Evolutionary conservation across 2,797 vertebrate genomes (phyloP).

Genomic region (Smutsia gigantea): DNA sequence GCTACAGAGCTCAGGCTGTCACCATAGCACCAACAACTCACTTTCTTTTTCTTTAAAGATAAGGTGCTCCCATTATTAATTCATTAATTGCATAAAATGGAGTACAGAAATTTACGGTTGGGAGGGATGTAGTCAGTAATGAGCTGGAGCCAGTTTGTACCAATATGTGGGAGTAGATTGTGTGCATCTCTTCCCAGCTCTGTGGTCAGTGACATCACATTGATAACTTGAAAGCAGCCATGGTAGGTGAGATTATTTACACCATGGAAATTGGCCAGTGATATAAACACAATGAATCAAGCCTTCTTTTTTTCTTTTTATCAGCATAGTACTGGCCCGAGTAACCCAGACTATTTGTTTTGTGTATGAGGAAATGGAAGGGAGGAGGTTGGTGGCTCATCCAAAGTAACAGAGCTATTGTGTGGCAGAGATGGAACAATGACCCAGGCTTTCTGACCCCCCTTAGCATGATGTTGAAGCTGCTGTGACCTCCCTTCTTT

Average conservation of each 20-base stretch:
- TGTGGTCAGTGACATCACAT: not conserved
- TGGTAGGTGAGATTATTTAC: not conserved
- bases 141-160: not conserved
- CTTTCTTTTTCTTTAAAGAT: constrained; percentile 1
- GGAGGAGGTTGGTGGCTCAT: not conserved
- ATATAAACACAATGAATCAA: not conserved
- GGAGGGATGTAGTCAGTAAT: not conserved
- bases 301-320: not conserved
- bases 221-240: not conserved
- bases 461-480: not conserved
- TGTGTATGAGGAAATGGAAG: not conserved
- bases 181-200: not conserved
- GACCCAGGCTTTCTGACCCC: not conserved
- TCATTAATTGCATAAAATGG: not conserved
- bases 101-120: not conserved
- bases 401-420: not conserved
- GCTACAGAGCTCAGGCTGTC: not conserved
- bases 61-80: not conserved
- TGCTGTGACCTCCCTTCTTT: not conserved
- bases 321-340: not conserved
- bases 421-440: not conserved
- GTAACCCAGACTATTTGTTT: not conserved
- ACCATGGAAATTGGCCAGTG: not conserved
- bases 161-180: not conserved
- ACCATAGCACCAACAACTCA: not conserved